Base-by-base conservation (phyloP, 2,888 invertebrate species). In the Harmothoe impar region DNA sequence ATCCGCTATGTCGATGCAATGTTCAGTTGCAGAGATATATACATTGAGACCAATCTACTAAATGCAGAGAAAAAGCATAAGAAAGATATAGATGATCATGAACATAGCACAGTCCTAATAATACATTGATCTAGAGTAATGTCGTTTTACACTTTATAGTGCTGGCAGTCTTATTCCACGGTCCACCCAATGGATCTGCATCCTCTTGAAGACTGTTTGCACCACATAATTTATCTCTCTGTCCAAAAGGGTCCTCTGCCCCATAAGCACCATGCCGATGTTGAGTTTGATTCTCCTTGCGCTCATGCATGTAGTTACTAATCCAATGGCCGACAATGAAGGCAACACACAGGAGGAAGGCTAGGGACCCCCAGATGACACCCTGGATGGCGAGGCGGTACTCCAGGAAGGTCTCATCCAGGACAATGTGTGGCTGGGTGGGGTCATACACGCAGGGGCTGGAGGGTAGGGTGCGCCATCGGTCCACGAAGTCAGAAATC, bases 311-410 rank as follows among this genome's bases (percentile, higher is more conserved):
- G 15, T 62, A 62, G 62, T 62, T 62, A n/a, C 3, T n/a, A 3
- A 62, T 62, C 62, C 62, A 62, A 20, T 62, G 62, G 62, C 62
- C 62, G 3, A 62, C n/a, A 62, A 62, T 20, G 62, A 62, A 62
- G 62, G 62, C 62, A 5, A 62, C 62, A 62, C 62, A 62, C 23
- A 3, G 3, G 7, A 62, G 62, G 23, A 62, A 15, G 62, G 15
- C 1, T n/a, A 62, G 23, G 7, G 62, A 20, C 7, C 62, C 62
- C 62, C 62, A 62, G 20, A 62, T 62, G n/a, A 62, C 20, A 62
- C 62, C 62, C 62, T 62, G 62, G 62, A 62, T 62, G 62, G 62
- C 62, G 23, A 62, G 62, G 3, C 15, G 0, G 62, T 62, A 62
- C 62, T 62, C 62, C 20, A 62, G 23, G 62, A 62, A 62, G 23